Base-by-base conservation (phyloP, 1,140 invertebrate genomes). In the Hetaerina americana region DNA sequence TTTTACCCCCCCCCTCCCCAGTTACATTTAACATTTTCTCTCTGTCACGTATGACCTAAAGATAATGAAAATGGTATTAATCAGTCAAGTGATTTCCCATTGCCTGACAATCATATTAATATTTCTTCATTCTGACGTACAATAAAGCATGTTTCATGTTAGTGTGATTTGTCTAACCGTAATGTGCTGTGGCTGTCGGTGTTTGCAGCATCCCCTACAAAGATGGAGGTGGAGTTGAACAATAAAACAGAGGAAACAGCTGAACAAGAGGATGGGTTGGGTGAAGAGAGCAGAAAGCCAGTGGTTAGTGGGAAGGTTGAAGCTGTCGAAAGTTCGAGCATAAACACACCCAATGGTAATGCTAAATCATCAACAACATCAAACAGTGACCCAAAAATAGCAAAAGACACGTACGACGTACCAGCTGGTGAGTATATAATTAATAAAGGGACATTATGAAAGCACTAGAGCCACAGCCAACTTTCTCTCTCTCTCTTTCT, bases 401-500 rank as follows among this genome's bases (percentile, higher is more conserved):
- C 40, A 57, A 57, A 92, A 77, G 88, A 92, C 77, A 78, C 92
- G 31, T 92, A 92, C 80, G 91, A 92, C 81, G 92, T 93, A 80
- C 91, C 91, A 70, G 85, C 88, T 74, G 91, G 91, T 92, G 82
- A 90, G 89, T 89, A 81, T 72, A n/a, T n/a, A n/a, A n/a, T n/a
- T n/a, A 57, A 57, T 57, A 3, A 3, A 57, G 40, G 40, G 40
- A 57, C 3, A 57, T n/a, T n/a, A n/a, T 57, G 22, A 57, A 57
- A 57, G 40, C 40, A 57, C 40, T 57, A 18, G 22, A 57, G 40
- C 40, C 40, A 57, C 40, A 57, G 40, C 40, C 40, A 57, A 57
- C 10, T 57, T 57, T n/a, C n/a, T n/a, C n/a, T n/a, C n/a, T n/a
- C n/a, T n/a, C n/a, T n/a, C n/a, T n/a, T n/a, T n/a, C n/a, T n/a